phyloP scores from a whole-genome alignment of 1,140 invertebrate species.

The Aphis craccivora region DNA sequence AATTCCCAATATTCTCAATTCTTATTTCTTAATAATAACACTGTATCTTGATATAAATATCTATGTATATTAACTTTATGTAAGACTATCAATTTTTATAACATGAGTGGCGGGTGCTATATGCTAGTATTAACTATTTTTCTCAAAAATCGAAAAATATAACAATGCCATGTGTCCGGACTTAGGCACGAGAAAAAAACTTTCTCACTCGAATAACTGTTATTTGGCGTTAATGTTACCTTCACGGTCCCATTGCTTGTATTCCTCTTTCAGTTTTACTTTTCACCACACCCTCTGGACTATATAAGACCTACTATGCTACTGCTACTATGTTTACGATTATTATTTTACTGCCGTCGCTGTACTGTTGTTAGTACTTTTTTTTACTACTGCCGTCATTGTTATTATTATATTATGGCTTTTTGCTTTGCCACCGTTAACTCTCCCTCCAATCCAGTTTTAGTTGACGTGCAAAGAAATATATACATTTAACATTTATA shows the following conservation, averaged over 20 bases:
- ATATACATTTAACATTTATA: conserved; percentile 12
- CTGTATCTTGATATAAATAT: not conserved
- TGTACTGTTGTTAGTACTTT: conserved; percentile 16
- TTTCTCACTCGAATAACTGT: conserved; percentile 44
- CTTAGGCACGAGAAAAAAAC: conserved; percentile 8
- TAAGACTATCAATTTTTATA: conserved; percentile 11
- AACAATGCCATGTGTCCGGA: not conserved
- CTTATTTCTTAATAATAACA: not conserved
- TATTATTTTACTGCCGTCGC: conserved; percentile 35
- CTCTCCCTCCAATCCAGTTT: not conserved
- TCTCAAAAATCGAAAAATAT: conserved; percentile 3
- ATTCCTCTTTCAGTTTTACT: conserved; percentile 15
- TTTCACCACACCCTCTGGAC: conserved; percentile 19
- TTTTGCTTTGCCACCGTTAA: conserved; percentile 20
- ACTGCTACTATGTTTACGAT: conserved; percentile 37
- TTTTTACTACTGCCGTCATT: conserved; percentile 41
- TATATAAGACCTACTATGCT: not conserved
- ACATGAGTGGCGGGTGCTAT: not conserved
- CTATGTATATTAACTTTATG: not conserved
- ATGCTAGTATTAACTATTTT: not conserved
- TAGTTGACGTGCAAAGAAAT: not conserved
- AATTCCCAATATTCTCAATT: not conserved
- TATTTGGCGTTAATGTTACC: conserved; percentile 32
- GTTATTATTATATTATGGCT: conserved; percentile 41
- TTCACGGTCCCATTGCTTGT: not conserved